A percentile compares a stretch with the other conserved stretches of the same genome.
Conservation (phyloP, 2,797 vertebrate species). For the Gallinago nigripennis region DNA sequence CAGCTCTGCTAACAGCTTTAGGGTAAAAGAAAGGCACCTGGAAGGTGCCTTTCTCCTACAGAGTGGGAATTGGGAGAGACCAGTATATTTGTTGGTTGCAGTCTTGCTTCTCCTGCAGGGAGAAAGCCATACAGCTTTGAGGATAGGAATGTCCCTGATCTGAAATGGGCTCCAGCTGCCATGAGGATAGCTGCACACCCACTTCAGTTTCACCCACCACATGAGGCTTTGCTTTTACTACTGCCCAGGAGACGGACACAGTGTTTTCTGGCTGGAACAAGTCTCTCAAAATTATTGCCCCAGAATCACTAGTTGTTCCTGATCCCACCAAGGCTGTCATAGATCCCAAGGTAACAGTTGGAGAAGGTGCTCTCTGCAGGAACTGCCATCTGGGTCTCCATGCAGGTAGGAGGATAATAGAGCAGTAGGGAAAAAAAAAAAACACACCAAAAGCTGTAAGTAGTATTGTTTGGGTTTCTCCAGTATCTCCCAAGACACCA, state of each 20-base stretch:
- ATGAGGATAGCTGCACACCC: not conserved
- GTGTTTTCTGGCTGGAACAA: not conserved
- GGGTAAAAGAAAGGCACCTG: not conserved
- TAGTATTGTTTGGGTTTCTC: not conserved
- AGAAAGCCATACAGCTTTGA: not conserved
- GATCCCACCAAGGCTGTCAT: not conserved
- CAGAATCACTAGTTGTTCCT: not conserved
- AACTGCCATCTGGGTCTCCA: not conserved
- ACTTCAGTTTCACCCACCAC: not conserved
- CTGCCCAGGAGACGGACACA: not conserved
- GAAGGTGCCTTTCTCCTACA: not conserved
- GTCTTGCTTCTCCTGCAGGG: not conserved
- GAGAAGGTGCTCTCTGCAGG: not conserved
- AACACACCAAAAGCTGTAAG: not conserved
- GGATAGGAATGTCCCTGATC: not conserved
- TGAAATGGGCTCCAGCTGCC: not conserved
- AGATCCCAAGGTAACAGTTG: not conserved
- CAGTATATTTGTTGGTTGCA: not conserved
- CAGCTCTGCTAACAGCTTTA: not conserved
- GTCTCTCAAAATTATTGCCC: not conserved
- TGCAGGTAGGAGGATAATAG: not conserved
- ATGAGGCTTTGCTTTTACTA: not conserved
- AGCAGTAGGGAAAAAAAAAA: not conserved
- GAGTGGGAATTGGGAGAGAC: not conserved
- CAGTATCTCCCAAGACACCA: not conserved